Evolutionary conservation across 2,888 invertebrate species (phyloP), one percentile per base, ranked within the genome.

Genomic region (Melieria picta): DNA sequence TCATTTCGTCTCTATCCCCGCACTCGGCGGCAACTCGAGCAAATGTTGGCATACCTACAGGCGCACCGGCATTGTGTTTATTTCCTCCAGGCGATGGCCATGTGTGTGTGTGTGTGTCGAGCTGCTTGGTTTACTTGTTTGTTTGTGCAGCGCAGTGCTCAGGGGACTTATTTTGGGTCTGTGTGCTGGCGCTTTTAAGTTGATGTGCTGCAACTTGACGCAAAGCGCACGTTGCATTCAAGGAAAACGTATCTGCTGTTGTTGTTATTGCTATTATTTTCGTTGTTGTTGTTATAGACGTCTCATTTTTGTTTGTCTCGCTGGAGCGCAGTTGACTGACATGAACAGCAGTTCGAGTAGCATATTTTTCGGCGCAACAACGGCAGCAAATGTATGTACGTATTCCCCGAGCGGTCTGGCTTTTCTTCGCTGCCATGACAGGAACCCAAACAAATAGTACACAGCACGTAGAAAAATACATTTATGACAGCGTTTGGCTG

Each of bases 121-220:
- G 30, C 30, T 30, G 30, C 13, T 30, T 61, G 10, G 13, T 61
- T n/a, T 52, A 52, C 58, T 57, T 65, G 46, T 65, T 55, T n/a
- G 55, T 6, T 55, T 45, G 55, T 55, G 43, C 43, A 50, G 55
- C 55, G 61, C 45, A 13, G 52, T 64, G 56, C 69, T 63, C 52
- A 1, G 4, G 69, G 64, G 69, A 45, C 64, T 50, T 58, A 67
- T 60, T 64, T 69, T 56, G 52, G 60, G 60, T 13, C 16, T 60
- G 60, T 48, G 47, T 69, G 11, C 48, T 50, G 69, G 45, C 46
- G 69, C 69, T 64, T 69, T 69, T 64, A 69, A 64, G 47, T 57
- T 63, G 69, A 63, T 63, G 63, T 57, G 63, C 63, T 55, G 46
- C 56, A 64, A 63, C 72, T 68, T 72, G 72, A 68, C 68, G 67